phyloP scores from a whole-genome alignment of 1,140 invertebrate genomes.

The Monomorium pharaonis region DNA sequence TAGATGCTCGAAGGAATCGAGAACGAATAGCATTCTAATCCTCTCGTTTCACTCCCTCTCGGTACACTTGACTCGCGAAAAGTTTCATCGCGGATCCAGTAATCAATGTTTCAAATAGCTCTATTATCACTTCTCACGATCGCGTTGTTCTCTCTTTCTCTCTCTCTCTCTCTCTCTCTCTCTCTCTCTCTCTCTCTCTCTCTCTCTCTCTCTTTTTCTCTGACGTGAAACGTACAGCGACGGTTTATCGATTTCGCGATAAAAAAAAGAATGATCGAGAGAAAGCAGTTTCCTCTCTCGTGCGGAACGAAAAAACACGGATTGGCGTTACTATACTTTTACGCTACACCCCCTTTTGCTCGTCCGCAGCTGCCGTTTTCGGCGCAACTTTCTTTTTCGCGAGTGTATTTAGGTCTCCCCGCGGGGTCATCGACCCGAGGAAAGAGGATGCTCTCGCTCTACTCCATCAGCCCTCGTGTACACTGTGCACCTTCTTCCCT shows the following conservation, averaged over 20 bases:
- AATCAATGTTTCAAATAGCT: neutral
- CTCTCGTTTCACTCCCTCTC: neutral
- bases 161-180: no score
- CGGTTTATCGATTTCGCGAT: neutral
- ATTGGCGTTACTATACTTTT: neutral
- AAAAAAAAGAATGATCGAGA: neutral
- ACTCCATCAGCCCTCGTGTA: neutral
- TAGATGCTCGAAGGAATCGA: neutral
- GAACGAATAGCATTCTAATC: neutral
- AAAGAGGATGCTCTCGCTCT: constrained; percentile 1
- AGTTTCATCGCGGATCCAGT: neutral
- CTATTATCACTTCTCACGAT: neutral
- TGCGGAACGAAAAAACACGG: neutral
- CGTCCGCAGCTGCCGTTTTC: neutral
- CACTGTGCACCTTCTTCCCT: neutral
- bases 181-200: no score
- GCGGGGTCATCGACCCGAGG: constrained; percentile 13
- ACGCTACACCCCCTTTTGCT: neutral
- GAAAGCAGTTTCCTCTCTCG: neutral
- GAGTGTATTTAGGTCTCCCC: constrained; percentile 33
- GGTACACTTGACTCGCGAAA: neutral
- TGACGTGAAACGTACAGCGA: neutral
- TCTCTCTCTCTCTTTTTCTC: neutral
- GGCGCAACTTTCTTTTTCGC: constrained; percentile 11
- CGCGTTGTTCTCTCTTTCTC: neutral